Conservation (phyloP, 2,113 vertebrate genomes). For the Acanthisitta chloris region DNA sequence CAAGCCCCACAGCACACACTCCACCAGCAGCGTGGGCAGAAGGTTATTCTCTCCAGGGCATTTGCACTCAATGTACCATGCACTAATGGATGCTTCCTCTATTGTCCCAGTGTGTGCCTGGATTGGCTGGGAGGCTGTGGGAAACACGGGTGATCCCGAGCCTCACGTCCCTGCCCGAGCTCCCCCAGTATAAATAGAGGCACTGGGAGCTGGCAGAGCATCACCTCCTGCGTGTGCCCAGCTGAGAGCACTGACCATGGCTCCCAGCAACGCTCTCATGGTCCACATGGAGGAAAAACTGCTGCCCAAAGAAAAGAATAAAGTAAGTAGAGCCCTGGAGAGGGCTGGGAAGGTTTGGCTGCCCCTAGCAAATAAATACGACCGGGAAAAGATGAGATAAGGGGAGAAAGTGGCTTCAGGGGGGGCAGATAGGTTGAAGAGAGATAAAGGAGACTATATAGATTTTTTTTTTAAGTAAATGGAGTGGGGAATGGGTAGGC, state of each 20-base stretch:
- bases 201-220: not conserved
- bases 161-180: slow-evolving; percentile 28
- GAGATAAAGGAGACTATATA: not conserved
- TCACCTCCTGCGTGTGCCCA: not conserved
- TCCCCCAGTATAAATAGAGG: slow-evolving; percentile 49
- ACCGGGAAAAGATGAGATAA: not conserved
- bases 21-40: slow-evolving; percentile 63
- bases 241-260: not conserved
- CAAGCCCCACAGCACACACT: not conserved
- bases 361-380: not conserved
- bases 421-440: not conserved
- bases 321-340: slow-evolving; percentile 25
- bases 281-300: slow-evolving; percentile 44
- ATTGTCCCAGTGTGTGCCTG: slow-evolving; percentile 18
- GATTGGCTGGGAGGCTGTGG: slow-evolving; percentile 69
- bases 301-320: slow-evolving; percentile 64
- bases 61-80: slow-evolving; percentile 47
- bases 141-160: slow-evolving; percentile 43
- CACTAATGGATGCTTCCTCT: slow-evolving; percentile 38
- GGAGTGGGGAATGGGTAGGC: not conserved
- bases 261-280: slow-evolving; percentile 25
- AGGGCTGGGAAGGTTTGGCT: not conserved
- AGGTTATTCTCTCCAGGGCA: slow-evolving; percentile 59
- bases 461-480: not conserved
- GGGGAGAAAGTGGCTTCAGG: not conserved